Evolutionary conservation across 1,140 invertebrate species (phyloP).

Genomic region (Solenopsis invicta): DNA sequence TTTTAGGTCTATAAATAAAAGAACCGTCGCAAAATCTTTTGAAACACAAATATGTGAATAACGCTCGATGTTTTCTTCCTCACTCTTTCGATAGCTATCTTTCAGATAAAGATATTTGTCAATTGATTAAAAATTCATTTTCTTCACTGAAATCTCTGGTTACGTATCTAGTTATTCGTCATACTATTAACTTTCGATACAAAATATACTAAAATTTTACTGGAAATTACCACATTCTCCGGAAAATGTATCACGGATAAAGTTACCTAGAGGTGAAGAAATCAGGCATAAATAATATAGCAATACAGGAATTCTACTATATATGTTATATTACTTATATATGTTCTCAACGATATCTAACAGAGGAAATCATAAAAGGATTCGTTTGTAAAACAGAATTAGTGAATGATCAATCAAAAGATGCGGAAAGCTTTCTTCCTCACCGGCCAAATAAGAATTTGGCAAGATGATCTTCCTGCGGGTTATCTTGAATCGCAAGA

Average conservation of each 20-base stretch:
- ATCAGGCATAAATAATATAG: neutral
- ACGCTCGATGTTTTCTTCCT: too few species aligned
- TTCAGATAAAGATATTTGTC: too few species aligned
- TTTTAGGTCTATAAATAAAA: neutral
- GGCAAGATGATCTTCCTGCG: conserved; percentile 17
- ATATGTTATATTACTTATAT: too few species aligned
- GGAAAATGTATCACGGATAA: too few species aligned
- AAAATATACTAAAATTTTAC: too few species aligned
- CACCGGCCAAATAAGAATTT: conserved; percentile 19
- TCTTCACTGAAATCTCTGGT: too few species aligned
- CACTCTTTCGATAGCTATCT: too few species aligned
- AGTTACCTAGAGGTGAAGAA: neutral
- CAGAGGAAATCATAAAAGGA: neutral
- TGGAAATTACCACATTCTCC: too few species aligned
- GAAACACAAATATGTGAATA: neutral
- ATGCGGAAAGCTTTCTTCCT: neutral
- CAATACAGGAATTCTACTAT: neutral
- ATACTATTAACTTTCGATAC: too few species aligned
- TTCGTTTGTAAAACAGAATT: neutral
- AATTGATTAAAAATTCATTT: too few species aligned
- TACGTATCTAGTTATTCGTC: too few species aligned
- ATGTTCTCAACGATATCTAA: neutral
- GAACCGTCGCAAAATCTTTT: neutral
- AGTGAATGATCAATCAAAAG: neutral
- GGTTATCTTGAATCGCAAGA: conserved; percentile 43